These are phyloP conservation scores for Dione vanillae DNA, from an alignment of 2,888 invertebrate species.

Conservation along the genomic window DNA sequence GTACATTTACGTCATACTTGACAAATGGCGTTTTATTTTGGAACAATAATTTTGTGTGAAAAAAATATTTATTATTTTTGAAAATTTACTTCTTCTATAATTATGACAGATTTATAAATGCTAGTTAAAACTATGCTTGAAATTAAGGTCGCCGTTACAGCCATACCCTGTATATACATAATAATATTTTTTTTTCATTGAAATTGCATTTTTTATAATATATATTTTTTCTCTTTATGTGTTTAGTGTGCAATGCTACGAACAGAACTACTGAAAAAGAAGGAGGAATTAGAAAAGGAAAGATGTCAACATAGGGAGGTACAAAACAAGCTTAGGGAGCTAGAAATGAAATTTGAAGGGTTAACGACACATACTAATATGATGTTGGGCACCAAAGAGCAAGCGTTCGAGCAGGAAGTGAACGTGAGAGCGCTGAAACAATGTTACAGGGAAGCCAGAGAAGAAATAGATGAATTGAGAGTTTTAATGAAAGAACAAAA, in stretches of 20 bases:
- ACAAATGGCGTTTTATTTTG: too few relatives aligned
- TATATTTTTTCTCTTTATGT: not conserved
- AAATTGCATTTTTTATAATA: too few relatives aligned
- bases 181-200: too few relatives aligned
- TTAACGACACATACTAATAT: constrained; percentile 70
- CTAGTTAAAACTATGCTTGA: too few relatives aligned
- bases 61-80: too few relatives aligned
- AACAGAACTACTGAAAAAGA: constrained; percentile 69
- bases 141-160: too few relatives aligned
- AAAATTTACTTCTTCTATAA: too few relatives aligned
- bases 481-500: constrained; percentile 87
- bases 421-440: constrained; percentile 72
- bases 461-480: constrained; percentile 85
- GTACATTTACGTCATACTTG: too few relatives aligned
- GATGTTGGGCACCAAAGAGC: constrained; percentile 84
- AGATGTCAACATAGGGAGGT: constrained; percentile 83
- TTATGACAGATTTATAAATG: too few relatives aligned
- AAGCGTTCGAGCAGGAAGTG: constrained; percentile 84
- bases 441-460: constrained; percentile 85
- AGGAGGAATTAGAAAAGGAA: constrained; percentile 85
- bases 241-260: constrained; percentile 73
- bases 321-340: constrained; percentile 67
- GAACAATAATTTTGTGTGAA: too few relatives aligned
- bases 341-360: constrained; percentile 70
- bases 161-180: too few relatives aligned